Base-by-base conservation (phyloP, 2,113 vertebrate genomes). In the Hippocampus comes region DNA sequence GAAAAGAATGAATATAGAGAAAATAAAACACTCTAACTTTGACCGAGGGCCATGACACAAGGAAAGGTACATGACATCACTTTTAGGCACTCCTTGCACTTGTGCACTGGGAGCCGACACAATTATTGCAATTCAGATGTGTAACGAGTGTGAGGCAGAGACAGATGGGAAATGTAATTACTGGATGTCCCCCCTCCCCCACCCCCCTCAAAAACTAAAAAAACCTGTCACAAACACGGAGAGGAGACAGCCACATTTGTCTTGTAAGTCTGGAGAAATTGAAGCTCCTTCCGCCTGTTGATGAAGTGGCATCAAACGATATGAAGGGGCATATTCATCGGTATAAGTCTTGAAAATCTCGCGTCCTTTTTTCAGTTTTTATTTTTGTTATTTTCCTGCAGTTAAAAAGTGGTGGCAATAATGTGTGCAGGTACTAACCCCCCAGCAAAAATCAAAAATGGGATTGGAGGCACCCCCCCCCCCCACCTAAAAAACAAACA, bases 161-260 rank as follows among this genome's bases (percentile, higher is more conserved):
- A 86, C 91, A 87, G 85, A 87, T 83, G 89, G 85, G 82, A 76
- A 89, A 89, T 90, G 87, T 85, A 89, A 90, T 91, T 89, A 88
- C 88, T 61, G 73, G 80, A 83, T 86, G 84, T 89, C 34, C 5
- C 5, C 34, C 0, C 25, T 25, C 25, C 34, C 34, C 34, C 34
- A 6, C 30, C 4, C 30, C 30, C 83, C 80, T 61, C 68, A 17
- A 10, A 77, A 75, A 76, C 76, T 51, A 11, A 34, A 66, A 81
- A 79, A 80, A 53, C 63, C 75, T 72, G 78, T 86, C 87, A 88
- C 78, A 84, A 86, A 89, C 76, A 76, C 74, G 78, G 81, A 82
- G 81, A 68, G 73, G 67, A 67, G 89, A 87, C 87, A 84, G 81
- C 71, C 5, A 80, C 87, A 85, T 91, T 88, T 34, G 82, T 92